These are phyloP conservation scores for Morinoia aosen DNA, from an alignment of 2,888 invertebrate genomes.

Conservation along the genomic window DNA sequence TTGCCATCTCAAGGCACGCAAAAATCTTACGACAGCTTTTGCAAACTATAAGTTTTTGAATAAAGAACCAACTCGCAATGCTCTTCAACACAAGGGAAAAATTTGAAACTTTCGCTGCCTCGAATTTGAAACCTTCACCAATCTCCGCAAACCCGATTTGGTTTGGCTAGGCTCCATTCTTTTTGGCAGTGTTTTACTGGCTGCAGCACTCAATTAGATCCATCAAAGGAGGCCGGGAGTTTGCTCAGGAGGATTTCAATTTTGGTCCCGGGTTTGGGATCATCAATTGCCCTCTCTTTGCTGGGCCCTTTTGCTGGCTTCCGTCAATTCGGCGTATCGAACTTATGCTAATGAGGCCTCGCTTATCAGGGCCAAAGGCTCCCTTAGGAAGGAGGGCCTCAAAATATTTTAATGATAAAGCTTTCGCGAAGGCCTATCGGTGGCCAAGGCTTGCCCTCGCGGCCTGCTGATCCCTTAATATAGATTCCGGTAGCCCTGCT, in stretches of 20 bases:
- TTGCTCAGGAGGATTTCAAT: constrained; percentile 17
- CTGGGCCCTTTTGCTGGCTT: not conserved
- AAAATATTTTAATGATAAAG: constrained; percentile 12
- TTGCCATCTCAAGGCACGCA: not conserved
- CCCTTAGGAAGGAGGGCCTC: not conserved
- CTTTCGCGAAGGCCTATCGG: not conserved
- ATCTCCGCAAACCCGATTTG: not conserved
- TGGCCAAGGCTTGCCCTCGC: constrained; percentile 4
- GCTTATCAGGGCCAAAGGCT: not conserved
- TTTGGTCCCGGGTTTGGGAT: not conserved
- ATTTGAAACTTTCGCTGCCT: not conserved
- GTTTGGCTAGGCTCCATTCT: constrained; percentile 7
- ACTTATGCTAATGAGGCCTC: not conserved
- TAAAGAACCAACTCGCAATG: not conserved
- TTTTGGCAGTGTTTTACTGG: not conserved
- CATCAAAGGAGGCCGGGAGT: constrained; percentile 2
- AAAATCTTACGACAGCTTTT: not conserved
- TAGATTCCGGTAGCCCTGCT: not conserved
- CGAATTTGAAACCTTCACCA: not conserved
- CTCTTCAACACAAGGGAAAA: not conserved
- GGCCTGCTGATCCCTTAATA: not conserved
- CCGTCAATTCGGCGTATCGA: constrained; percentile 17
- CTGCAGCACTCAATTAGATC: constrained; percentile 10
- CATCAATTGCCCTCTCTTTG: not conserved
- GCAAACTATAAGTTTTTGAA: not conserved